Evolutionary conservation across 2,113 vertebrate species (phyloP), one percentile per base, ranked within the genome.

Genomic region (Lanius ludovicianus): DNA sequence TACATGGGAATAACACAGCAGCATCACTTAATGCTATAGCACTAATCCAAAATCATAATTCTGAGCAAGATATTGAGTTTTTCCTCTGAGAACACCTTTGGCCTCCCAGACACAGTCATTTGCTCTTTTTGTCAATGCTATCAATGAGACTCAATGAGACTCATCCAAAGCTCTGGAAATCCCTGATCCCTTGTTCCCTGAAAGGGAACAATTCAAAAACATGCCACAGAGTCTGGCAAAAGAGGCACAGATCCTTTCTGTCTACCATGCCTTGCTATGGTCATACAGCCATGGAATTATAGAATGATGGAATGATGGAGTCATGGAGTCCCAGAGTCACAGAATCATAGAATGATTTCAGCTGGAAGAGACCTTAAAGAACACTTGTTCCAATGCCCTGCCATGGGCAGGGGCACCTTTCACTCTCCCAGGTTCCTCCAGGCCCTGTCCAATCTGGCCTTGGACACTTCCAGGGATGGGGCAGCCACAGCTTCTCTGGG

Each of bases 371-470:
- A 70, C 10, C 22, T 63, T 4, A 70, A 63, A 42, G 22, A 7
- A 28, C 35, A 24, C 25, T 37, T 0, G 0, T 56, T 63, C 22
- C 8, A 33, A 24, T 1, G 11, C 20, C 8, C 15, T 56, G 31
- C 8, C 35, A 37, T 14, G 15, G 11, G 1, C 24, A 68, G 30
- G 9, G 30, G 22, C 24, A 30, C 7, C 20, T 89, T n/a, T 20
- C 15, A 15, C 11, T 41, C 11, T 2, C 4, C n/a, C 87, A 47
- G 46, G 10, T 3, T 69, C 8, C 47, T 69, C 12, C 2, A 6
- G 62, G 15, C 0, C 23, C 28, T 0, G 0, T 55, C 70, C 30
- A 41, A 2, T 11, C 55, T 49, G n/a, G 9, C 30, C 14, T 31
- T 62, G 39, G 1, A 16, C 41, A 35, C 21, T 42, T 13, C 31